A percentile compares a stretch with the other conserved stretches of the same genome.
phyloP scores from a whole-genome alignment of 2,888 invertebrate genomes.

The Daptonema setosum region DNA sequence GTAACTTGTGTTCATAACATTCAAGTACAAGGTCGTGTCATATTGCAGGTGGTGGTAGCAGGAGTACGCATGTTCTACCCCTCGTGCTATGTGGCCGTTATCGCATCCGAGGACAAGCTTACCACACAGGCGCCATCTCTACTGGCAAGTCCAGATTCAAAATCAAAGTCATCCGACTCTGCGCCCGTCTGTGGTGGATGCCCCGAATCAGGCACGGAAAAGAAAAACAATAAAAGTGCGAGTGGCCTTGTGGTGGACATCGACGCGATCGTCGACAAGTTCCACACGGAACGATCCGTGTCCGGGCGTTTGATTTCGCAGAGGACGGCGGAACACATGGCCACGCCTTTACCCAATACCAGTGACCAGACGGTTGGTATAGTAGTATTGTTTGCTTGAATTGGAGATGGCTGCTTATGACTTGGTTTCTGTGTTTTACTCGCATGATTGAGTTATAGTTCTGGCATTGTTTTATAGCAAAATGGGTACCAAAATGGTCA shows the following conservation, averaged over 20 bases:
- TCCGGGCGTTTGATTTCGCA: not conserved
- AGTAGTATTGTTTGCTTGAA: too few species aligned
- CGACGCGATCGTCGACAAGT: constrained; percentile 6
- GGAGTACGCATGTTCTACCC: constrained; percentile 88
- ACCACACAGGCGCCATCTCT: constrained; percentile 2
- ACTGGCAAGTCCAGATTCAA: not conserved
- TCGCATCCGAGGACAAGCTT: constrained; percentile 50
- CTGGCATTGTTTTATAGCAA: too few species aligned
- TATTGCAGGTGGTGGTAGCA: constrained; percentile 38
- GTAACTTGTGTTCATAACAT: too few species aligned
- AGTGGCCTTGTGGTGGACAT: not conserved
- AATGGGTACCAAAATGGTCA: not conserved
- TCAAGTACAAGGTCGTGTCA: too few species aligned
- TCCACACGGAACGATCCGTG: constrained; percentile 25
- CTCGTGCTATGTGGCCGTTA: constrained; percentile 69
- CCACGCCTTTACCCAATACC: too few species aligned
- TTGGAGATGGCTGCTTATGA: too few species aligned
- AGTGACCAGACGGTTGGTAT: too few species aligned
- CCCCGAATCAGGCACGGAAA: not conserved
- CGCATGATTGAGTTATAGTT: too few species aligned
- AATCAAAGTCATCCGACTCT: not conserved
- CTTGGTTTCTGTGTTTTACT: too few species aligned
- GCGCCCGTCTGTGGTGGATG: constrained; percentile 6
- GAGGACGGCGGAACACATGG: not conserved
- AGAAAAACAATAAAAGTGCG: not conserved